Base-by-base conservation (phyloP, 2,888 invertebrate genomes). In the Cephus pulcher region DNA sequence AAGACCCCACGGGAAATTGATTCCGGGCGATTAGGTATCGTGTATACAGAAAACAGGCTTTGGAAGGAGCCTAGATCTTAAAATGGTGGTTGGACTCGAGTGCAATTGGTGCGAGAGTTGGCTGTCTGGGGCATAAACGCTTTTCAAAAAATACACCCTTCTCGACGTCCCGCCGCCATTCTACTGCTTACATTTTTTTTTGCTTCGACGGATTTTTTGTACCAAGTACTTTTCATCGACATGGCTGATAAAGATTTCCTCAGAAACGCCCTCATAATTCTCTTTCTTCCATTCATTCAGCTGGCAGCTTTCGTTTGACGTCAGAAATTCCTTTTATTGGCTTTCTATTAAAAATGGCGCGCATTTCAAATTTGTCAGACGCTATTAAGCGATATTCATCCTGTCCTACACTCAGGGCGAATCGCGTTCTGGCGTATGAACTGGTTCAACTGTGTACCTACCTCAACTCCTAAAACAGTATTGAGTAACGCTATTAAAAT, bases 1-100 rank as follows among this genome's bases (percentile, higher is more conserved):
- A 34, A 71, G 71, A 71, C 71, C 71, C 71, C 71, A 12, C 15
- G 71, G 71, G 71, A 71, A 71, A 71, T 71, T 71, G 71, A 71
- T 71, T 71, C 32, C 71, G 34, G 33, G 1, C 71, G 32, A 71
- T 71, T 71, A 71, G 71, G 32, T 71, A 71, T 71, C 71, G 71
- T 4, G 71, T 34, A 34, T 71, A 71, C 11, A 9, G 71, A 71
- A 71, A 32, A 71, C 56, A 23, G 56, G 56, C 23, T 23, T 1
- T 56, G 9, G 15, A 9, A 56, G 56, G 9, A 56, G 6, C 2
- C 56, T 15, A 9, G 56, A 56, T 56, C 56, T 56, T 56, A 56
- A 56, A 56, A 56, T 1, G 56, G 56, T 9, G 56, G 23, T 23
- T 56, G 56, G 9, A 56, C 56, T 56, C 56, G 56, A 56, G 56